Evolutionary conservation across 2,113 vertebrate genomes (phyloP).

Genomic region (Sinocyclocheilus anshuiensis): DNA sequence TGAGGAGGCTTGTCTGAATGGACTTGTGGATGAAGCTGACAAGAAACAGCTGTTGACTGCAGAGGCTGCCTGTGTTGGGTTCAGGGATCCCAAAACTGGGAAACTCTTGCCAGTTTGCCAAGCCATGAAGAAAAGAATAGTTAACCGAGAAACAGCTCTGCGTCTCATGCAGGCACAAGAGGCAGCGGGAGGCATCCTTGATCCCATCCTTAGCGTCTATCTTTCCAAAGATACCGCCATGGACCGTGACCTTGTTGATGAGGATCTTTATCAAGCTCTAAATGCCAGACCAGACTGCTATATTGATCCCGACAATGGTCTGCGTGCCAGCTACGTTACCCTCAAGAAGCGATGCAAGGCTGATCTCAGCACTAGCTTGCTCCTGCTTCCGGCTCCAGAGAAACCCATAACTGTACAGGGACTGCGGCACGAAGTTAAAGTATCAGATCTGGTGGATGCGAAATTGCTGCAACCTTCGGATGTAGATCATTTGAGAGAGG

Average conservation of each 20-base stretch:
- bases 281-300: slow-evolving; percentile 84
- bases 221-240: slow-evolving; percentile 86
- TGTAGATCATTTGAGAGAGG: slow-evolving; percentile 79
- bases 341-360: slow-evolving; percentile 85
- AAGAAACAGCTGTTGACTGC: slow-evolving; percentile 84
- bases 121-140: slow-evolving; percentile 88
- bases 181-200: slow-evolving; percentile 88
- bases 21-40: slow-evolving; percentile 84
- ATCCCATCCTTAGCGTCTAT: slow-evolving; percentile 87
- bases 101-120: slow-evolving; percentile 84
- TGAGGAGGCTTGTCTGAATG: slow-evolving; percentile 82
- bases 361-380: slow-evolving; percentile 84
- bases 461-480: slow-evolving; percentile 83
- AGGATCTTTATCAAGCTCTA: slow-evolving; percentile 81
- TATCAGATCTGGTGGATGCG: slow-evolving; percentile 83
- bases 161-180: slow-evolving; percentile 90
- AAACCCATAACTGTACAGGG: slow-evolving; percentile 85
- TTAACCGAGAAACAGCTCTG: slow-evolving; percentile 83
- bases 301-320: slow-evolving; percentile 85
- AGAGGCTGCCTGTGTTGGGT: slow-evolving; percentile 87
- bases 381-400: slow-evolving; percentile 85
- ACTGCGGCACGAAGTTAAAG: slow-evolving; percentile 80
- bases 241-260: slow-evolving; percentile 84
- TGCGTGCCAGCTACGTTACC: slow-evolving; percentile 82
- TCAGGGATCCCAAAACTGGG: slow-evolving; percentile 82